These are phyloP conservation scores for Salvelinus sp. DNA, from an alignment of 2,113 vertebrate genomes.

Conservation along the genomic window DNA sequence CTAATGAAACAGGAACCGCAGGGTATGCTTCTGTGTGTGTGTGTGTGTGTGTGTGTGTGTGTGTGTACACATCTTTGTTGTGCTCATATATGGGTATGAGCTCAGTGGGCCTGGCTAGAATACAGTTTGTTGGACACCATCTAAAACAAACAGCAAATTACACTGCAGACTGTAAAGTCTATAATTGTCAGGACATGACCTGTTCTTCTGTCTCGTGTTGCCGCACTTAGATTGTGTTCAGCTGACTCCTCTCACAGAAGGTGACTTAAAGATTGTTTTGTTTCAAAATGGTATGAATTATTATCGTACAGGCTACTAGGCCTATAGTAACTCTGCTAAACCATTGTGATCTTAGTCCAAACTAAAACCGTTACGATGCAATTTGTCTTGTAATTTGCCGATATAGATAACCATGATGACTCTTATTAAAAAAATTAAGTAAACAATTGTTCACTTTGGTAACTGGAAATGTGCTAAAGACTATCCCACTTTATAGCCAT, in stretches of 20 bases:
- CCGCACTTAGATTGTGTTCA: background rate
- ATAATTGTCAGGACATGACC: background rate
- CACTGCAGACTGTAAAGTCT: background rate
- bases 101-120: conserved; percentile 18
- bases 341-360: too few relatives aligned
- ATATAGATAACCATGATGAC: too few relatives aligned
- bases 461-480: too few relatives aligned
- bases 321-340: too few relatives aligned
- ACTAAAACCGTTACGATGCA: too few relatives aligned
- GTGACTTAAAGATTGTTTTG: background rate
- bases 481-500: too few relatives aligned
- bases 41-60: too few relatives aligned
- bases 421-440: too few relatives aligned
- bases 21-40: background rate
- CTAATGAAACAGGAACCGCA: conserved; percentile 45
- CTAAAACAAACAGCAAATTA: background rate
- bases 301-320: background rate
- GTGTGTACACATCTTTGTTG: too few relatives aligned
- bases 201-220: background rate
- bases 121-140: background rate
- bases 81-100: conserved; percentile 40
- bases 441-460: too few relatives aligned
- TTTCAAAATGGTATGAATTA: background rate
- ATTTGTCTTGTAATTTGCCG: too few relatives aligned
- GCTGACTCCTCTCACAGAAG: background rate